Evolutionary conservation across 2,113 vertebrate genomes (phyloP).

Genomic region (Cochlearius cochlearius): DNA sequence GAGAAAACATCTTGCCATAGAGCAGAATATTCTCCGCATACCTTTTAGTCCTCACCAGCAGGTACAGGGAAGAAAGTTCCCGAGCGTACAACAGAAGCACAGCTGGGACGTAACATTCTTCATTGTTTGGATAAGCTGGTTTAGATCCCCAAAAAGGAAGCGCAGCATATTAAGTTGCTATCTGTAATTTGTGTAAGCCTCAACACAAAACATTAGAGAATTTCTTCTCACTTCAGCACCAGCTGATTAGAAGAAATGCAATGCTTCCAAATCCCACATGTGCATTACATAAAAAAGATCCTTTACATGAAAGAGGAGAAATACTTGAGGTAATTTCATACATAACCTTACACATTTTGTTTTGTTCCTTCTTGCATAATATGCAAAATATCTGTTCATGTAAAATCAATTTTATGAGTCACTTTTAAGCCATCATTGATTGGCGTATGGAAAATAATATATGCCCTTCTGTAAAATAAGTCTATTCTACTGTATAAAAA

Average conservation of each 20-base stretch:
- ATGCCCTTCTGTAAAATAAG: background rate
- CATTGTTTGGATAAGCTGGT: background rate
- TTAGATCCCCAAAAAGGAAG: background rate
- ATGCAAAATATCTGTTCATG: background rate
- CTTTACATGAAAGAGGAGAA: background rate
- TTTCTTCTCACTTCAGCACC: background rate
- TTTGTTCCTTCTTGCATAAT: background rate
- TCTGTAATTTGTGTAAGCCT: background rate
- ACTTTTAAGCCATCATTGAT: background rate
- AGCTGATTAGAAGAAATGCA: background rate
- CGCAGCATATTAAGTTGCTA: background rate
- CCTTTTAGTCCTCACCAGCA: background rate
- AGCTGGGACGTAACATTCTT: background rate
- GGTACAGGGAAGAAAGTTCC: background rate
- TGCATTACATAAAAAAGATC: background rate
- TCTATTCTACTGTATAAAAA: constrained; percentile 7
- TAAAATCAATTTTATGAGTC: background rate
- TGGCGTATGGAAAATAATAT: constrained; percentile 10
- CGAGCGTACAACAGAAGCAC: background rate
- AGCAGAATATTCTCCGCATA: background rate
- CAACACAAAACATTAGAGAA: background rate
- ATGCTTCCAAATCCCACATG: background rate
- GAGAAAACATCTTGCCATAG: background rate
- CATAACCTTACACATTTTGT: background rate
- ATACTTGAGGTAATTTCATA: background rate